phyloP scores from a whole-genome alignment of 2,888 invertebrate genomes.

The Erebia ligea region DNA sequence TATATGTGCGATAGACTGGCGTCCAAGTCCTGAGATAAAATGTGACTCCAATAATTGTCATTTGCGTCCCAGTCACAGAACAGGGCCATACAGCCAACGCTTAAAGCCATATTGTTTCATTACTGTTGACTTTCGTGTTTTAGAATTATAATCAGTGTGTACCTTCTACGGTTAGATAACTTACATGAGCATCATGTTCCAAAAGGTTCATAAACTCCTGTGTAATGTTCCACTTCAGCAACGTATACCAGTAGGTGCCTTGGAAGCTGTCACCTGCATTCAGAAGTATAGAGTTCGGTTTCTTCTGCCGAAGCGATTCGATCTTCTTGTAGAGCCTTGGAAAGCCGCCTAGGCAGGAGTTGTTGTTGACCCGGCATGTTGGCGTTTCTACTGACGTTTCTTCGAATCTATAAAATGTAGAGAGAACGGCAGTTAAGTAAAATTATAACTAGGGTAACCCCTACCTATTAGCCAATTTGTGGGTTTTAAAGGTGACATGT shows the following conservation, averaged over 20 bases:
- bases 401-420: conserved; percentile 77
- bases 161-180: conserved; percentile 44
- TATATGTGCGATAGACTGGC: too few species aligned
- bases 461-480: too few species aligned
- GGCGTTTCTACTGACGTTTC: conserved; percentile 83
- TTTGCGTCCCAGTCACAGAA: too few species aligned
- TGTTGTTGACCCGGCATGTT: conserved; percentile 78
- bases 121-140: too few species aligned
- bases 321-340: conserved; percentile 85
- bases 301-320: conserved; percentile 66
- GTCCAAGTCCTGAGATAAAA: too few species aligned
- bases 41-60: too few species aligned
- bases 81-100: too few species aligned
- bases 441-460: neutral
- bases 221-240: conserved; percentile 89
- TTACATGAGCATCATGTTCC: conserved; percentile 90
- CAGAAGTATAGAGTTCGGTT: conserved; percentile 86
- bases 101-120: too few species aligned
- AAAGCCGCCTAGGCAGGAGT: conserved; percentile 87
- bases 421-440: neutral
- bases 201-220: conserved; percentile 89
- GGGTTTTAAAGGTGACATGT: too few species aligned
- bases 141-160: too few species aligned
- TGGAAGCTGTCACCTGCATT: conserved; percentile 94
- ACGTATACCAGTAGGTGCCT: conserved; percentile 92